Evolutionary conservation across 2,113 vertebrate species (phyloP), one percentile per base, ranked within the genome.

Genomic region (Pyrgilauda ruficollis): DNA sequence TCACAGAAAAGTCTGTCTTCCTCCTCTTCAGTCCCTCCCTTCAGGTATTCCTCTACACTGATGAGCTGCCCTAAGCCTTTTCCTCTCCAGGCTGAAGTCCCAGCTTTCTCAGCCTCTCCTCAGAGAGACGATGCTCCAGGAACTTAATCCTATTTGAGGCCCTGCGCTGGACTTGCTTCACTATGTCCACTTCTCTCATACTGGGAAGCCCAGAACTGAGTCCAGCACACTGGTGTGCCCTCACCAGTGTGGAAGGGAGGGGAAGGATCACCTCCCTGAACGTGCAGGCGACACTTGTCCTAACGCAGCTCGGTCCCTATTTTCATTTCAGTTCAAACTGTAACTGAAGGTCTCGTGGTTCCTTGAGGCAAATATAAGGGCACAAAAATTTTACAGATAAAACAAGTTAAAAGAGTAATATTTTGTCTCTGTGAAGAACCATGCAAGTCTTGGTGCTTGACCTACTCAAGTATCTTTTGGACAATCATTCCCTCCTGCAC

Each of bases 231-330:
- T 69, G 46, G 14, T 15, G 10, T 11, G 24, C 6, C n/a, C 37
- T 86, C 63, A 37, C 4, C 35, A 61, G 43, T 1, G 6, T 4
- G 0, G 0, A 52, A 35, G 0, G 84, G 37, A 76, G 22, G 11
- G 17, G 33, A 90, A 19, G 5, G 35, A 74, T 44, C 53, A 74
- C 7, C 17, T 80, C 35, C 64, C 15, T 63, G 43, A 53, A 41
- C 4, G 9, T 10, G 10, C 20, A 79, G 27, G 39, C 23, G 76
- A 30, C 19, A 4, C 11, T 46, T 15, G 17, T 58, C 26, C 46
- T 56, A 46, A 50, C 4, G 7, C 55, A 81, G 37, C 39, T 37
- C n/a, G 30, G 35, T 81, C 58, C 74, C 87, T 49, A 39, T 56
- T 72, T 44, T 43, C 6, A 44, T 77, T 67, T 68, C 35, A 59